Conservation (phyloP, 64 coral and sea anemone species). For the Montipora sp. region DNA sequence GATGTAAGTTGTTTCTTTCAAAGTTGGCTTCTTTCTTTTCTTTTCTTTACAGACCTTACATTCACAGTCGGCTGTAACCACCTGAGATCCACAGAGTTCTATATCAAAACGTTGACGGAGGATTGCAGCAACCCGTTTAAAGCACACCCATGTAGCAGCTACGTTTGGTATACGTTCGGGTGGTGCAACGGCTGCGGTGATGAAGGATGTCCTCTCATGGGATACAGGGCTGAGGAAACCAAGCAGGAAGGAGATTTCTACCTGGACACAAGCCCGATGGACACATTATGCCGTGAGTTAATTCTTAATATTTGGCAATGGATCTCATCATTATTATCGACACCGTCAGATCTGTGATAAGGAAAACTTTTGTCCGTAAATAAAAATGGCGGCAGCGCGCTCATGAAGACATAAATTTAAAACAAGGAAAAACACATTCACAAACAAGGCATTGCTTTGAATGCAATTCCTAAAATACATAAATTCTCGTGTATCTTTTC, state of each 20-base stretch:
- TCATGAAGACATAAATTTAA: too few species aligned
- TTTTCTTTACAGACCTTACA: background rate
- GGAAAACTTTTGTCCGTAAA: too few species aligned
- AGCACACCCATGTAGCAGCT: constrained; percentile 26
- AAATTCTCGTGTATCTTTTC: too few species aligned
- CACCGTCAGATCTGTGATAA: too few species aligned
- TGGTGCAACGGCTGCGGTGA: constrained; percentile 11
- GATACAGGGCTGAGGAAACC: constrained; percentile 21
- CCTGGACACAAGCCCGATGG: background rate
- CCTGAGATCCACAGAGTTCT: constrained; percentile 33
- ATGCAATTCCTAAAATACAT: too few species aligned
- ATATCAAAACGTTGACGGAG: background rate
- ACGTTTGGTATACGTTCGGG: background rate
- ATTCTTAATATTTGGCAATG: background rate
- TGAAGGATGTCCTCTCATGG: constrained; percentile 24
- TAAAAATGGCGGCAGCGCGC: too few species aligned
- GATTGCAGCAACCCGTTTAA: constrained; percentile 7
- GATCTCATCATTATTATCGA: too few species aligned
- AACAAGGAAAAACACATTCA: too few species aligned
- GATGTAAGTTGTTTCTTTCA: too few species aligned
- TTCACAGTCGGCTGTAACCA: constrained; percentile 23
- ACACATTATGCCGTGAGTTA: constrained; percentile 49
- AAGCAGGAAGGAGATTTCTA: constrained; percentile 16
- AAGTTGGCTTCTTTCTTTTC: background rate
- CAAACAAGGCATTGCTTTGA: too few species aligned